Base-by-base conservation (phyloP, 2,888 invertebrate genomes). In the Drosophila longiperda region DNA sequence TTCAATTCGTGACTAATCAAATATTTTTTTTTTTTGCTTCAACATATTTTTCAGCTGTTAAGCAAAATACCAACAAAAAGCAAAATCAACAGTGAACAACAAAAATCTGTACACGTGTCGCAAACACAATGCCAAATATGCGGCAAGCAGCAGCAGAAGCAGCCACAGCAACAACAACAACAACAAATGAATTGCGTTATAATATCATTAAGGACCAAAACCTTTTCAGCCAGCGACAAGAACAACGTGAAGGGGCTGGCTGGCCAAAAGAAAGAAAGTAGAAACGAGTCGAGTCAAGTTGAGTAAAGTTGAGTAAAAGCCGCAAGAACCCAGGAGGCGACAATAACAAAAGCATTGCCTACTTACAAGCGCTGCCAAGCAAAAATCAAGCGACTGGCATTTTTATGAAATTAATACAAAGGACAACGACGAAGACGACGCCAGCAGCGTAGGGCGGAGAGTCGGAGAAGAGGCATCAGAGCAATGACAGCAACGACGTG, bases 371-470 rank as follows among this genome's bases (percentile, higher is more conserved):
- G 73, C 74, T 71, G 82, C 73, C 73, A 66, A 72, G 74, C 67
- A 65, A 69, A 78, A 83, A 87, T 89, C 83, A 89, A 89, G 89
- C 82, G 77, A 66, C 70, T 82, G 89, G 80, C 85, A 82, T 86
- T 86, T 89, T 89, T 86, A 86, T 86, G 89, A 86, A 86, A 86
- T 86, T 86, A 89, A 86, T 87, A 89, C 89, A 89, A 86, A 87
- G 77, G 84, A 34, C 52, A 52, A 20, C 52, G 57, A 29, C 23
- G 23, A 34, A 7, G 45, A 48, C n/a, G 48, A 15, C 42, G 52
- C 42, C 49, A 50, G 61, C 11, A 26, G 48, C 48, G 53, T 49
- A n/a, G 20, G 34, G 15, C n/a, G 38, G 29, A 29, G 50, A 59
- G 48, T 57, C 32, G 29, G 29, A 65, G 80, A 17, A 54, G 67